Percentiles rank a stretch among this genome's conserved stretches.
phyloP scores from a whole-genome alignment of 2,888 invertebrate species.

The Idaea aversata region DNA sequence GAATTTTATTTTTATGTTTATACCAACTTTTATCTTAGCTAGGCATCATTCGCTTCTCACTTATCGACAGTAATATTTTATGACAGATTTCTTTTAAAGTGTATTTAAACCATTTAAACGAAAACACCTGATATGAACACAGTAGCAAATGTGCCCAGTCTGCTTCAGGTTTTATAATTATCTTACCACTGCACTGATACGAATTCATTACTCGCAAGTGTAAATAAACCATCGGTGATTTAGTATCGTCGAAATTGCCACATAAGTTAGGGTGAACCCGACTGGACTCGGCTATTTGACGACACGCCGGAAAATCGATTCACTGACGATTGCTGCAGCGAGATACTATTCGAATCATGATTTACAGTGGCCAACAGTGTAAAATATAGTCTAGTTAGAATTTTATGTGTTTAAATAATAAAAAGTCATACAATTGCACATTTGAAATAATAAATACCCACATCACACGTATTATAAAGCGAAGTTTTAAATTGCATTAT shows the following conservation, averaged over 20 bases:
- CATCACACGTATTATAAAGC: too few relatives aligned
- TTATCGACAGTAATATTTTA: too few relatives aligned
- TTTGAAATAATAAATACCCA: too few relatives aligned
- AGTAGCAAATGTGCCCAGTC: not conserved
- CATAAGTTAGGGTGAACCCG: slow-evolving; percentile 52
- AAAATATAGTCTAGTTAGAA: not conserved
- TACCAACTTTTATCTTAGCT: too few relatives aligned
- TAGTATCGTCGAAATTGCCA: slow-evolving; percentile 55
- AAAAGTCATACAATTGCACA: not conserved
- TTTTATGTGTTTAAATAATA: not conserved
- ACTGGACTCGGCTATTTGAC: slow-evolving; percentile 39
- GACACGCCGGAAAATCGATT: slow-evolving; percentile 32
- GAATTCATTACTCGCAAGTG: not conserved
- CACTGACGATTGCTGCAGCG: slow-evolving; percentile 10
- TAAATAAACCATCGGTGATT: slow-evolving; percentile 46
- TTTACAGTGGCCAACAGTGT: not conserved
- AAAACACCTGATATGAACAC: too few relatives aligned
- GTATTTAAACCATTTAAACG: too few relatives aligned
- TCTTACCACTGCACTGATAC: not conserved
- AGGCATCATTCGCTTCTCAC: too few relatives aligned
- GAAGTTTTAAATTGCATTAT: too few relatives aligned
- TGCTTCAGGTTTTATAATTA: not conserved
- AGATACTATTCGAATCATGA: not conserved
- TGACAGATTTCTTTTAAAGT: too few relatives aligned
- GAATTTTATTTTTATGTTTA: too few relatives aligned